phyloP scores from a whole-genome alignment of 2,888 invertebrate species.

The Uloborus plumipes region DNA sequence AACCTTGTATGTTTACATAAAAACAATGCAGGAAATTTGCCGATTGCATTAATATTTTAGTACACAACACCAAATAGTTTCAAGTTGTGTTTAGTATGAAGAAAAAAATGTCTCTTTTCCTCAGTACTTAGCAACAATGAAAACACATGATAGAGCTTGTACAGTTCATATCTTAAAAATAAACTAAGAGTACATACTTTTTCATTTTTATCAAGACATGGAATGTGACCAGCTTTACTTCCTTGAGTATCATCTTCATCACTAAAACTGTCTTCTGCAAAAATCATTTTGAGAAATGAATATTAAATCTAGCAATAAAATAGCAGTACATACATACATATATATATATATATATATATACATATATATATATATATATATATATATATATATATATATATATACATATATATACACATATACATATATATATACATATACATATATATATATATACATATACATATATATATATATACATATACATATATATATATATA shows the following conservation, averaged over 20 bases:
- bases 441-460: background rate
- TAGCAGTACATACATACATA: background rate
- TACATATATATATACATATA: background rate
- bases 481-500: background rate
- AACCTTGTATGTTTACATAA: no score
- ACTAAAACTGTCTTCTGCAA: constrained; percentile 67
- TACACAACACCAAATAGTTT: no score
- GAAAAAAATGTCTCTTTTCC: no score
- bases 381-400: background rate
- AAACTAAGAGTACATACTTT: constrained; percentile 33
- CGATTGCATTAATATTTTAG: no score
- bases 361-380: background rate
- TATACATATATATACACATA: background rate
- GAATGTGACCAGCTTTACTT: constrained; percentile 41
- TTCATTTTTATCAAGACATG: constrained; percentile 50
- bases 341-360: background rate
- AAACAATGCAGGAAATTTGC: no score
- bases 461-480: background rate
- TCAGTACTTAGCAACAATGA: no score
- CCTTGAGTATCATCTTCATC: constrained; percentile 66
- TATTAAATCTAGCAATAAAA: background rate
- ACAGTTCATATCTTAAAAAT: background rate
- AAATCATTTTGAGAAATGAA: background rate
- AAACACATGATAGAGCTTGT: no score
- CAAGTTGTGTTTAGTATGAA: no score